phyloP scores from a whole-genome alignment of 2,888 invertebrate species.

The Cryptus viduatorius region DNA sequence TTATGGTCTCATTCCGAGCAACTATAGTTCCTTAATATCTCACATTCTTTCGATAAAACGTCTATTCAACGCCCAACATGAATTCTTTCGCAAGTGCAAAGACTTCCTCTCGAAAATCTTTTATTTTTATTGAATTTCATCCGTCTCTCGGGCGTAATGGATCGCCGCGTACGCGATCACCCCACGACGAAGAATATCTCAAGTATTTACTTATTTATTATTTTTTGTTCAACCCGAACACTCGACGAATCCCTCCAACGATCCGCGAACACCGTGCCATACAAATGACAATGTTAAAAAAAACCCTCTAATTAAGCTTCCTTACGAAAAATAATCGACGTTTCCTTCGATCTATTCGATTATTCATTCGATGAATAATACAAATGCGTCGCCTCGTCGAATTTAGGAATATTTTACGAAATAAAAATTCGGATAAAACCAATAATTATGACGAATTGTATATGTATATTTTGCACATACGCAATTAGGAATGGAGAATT shows the following conservation, averaged over 20 bases:
- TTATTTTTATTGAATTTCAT: slow-evolving; percentile 7
- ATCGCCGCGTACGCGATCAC: slow-evolving; percentile 17
- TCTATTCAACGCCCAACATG: slow-evolving; percentile 32
- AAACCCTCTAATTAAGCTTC: slow-evolving; percentile 11
- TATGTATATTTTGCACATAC: slow-evolving; percentile 17
- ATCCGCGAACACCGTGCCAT: slow-evolving; percentile 47
- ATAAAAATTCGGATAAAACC: slow-evolving; percentile 1
- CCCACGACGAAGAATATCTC: slow-evolving; percentile 14
- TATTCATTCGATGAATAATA: neutral
- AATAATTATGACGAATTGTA: slow-evolving; percentile 26
- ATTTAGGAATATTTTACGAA: slow-evolving; percentile 3
- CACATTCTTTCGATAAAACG: slow-evolving; percentile 29
- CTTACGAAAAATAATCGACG: neutral
- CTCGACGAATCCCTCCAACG: slow-evolving; percentile 24
- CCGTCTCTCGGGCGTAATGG: slow-evolving; percentile 38
- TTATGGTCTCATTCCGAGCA: slow-evolving; percentile 36
- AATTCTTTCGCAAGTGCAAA: slow-evolving; percentile 52
- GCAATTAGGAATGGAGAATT: slow-evolving; percentile 26
- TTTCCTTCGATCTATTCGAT: neutral
- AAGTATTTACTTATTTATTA: neutral
- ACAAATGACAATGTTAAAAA: slow-evolving; percentile 23
- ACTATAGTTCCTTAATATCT: slow-evolving; percentile 32
- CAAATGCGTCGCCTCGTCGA: slow-evolving; percentile 5
- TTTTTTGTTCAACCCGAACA: slow-evolving; percentile 11
- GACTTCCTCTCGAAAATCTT: slow-evolving; percentile 13